Evolutionary conservation across 2,113 vertebrate species (phyloP).

Genomic region (Enhydra lutris): DNA sequence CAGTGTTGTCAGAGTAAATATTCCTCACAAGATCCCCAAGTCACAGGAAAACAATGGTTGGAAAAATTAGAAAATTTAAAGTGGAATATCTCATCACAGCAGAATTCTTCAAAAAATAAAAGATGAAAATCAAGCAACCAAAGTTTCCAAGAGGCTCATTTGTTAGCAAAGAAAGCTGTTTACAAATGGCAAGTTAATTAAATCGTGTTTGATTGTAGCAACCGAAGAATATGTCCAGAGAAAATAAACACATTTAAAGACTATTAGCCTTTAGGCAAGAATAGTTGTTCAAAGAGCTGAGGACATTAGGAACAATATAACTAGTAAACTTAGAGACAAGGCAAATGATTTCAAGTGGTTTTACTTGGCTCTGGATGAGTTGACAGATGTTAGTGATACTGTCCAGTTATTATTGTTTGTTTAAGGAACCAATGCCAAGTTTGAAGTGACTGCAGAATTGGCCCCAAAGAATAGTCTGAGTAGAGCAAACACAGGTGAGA

Average conservation of each 20-base stretch:
- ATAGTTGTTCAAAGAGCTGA: slow-evolving; percentile 61
- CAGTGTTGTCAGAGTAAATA: slow-evolving; percentile 23
- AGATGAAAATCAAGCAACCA: slow-evolving; percentile 48
- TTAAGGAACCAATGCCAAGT: slow-evolving; percentile 28
- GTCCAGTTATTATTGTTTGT: slow-evolving; percentile 62
- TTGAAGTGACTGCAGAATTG: slow-evolving; percentile 42
- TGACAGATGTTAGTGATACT: slow-evolving; percentile 64
- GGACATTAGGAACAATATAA: slow-evolving; percentile 54
- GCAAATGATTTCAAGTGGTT: slow-evolving; percentile 66
- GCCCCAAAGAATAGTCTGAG: background rate
- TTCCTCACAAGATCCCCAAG: slow-evolving; percentile 12
- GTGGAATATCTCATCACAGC: slow-evolving; percentile 27
- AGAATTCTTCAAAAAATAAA: slow-evolving; percentile 62
- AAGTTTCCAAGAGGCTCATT: slow-evolving; percentile 55
- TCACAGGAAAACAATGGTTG: slow-evolving; percentile 44
- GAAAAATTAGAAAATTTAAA: slow-evolving; percentile 51
- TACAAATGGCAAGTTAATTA: slow-evolving; percentile 66
- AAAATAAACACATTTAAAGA: slow-evolving; percentile 69
- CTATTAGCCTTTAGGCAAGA: slow-evolving; percentile 62
- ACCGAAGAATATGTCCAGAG: slow-evolving; percentile 61
- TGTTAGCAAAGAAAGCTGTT: slow-evolving; percentile 65
- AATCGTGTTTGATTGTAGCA: slow-evolving; percentile 56
- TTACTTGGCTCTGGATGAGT: slow-evolving; percentile 66
- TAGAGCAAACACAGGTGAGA: background rate
- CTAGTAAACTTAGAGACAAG: slow-evolving; percentile 61